Evolutionary conservation across 2,797 vertebrate genomes (phyloP).

Genomic region (Petrocephalus schoutedeni): DNA sequence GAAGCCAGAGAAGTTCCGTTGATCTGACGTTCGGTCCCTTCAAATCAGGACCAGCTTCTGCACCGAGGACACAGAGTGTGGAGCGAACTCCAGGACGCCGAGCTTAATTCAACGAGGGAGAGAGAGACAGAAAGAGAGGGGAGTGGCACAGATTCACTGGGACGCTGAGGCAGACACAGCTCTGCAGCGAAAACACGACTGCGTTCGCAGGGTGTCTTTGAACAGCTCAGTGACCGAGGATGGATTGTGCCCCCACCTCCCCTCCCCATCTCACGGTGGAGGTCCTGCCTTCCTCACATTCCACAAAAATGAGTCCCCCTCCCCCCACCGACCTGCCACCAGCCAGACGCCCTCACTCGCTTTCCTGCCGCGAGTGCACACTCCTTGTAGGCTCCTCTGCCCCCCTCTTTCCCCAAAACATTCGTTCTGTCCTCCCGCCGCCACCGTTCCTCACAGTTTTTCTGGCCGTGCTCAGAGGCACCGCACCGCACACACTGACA

Average conservation of each 20-base stretch:
- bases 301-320: conserved; percentile 54
- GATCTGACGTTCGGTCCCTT: not conserved
- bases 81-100: not conserved
- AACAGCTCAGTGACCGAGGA: not conserved
- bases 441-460: not conserved
- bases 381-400: not conserved
- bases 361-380: not conserved
- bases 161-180: not conserved
- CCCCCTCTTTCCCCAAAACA: not conserved
- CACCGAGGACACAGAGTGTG: not conserved
- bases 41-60: not conserved
- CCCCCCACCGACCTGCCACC: conserved; percentile 18
- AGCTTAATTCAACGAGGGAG: not conserved
- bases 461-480: not conserved
- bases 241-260: not conserved
- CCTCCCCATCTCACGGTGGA: not conserved
- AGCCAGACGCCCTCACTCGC: not conserved
- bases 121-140: not conserved
- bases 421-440: not conserved
- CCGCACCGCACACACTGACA: not conserved
- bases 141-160: not conserved
- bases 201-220: not conserved
- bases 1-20: not conserved
- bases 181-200: not conserved
- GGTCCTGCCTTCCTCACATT: conserved; percentile 78